phyloP scores from a whole-genome alignment of 1,140 invertebrate species.

The Penaeus vannamei region DNA sequence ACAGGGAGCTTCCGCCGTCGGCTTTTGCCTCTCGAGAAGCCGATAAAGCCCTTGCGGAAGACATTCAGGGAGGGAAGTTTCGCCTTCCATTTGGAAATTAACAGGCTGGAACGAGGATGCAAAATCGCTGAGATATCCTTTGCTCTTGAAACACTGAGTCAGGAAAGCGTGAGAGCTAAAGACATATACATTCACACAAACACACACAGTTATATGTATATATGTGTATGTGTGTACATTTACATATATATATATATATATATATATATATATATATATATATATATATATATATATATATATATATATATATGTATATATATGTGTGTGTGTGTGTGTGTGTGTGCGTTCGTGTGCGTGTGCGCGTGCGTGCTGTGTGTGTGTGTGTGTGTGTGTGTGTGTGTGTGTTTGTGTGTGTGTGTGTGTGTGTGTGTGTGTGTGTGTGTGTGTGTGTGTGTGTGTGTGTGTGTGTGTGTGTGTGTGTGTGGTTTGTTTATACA shows the following conservation, averaged over 20 bases:
- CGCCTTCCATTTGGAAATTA: too few relatives aligned
- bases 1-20: too few relatives aligned
- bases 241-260: constrained; percentile 18
- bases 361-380: not conserved
- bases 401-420: not conserved
- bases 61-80: too few relatives aligned
- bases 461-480: not conserved
- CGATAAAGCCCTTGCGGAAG: too few relatives aligned
- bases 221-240: not conserved
- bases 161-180: not conserved
- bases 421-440: not conserved
- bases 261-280: too few relatives aligned
- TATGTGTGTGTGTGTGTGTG: not conserved
- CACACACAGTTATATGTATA: not conserved
- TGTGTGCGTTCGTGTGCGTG: not conserved
- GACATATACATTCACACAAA: not conserved
- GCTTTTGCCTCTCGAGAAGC: too few relatives aligned
- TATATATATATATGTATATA: not conserved
- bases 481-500: not conserved
- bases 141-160: too few relatives aligned
- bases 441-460: not conserved
- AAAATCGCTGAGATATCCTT: too few relatives aligned
- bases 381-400: not conserved
- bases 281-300: too few relatives aligned
- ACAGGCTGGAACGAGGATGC: too few relatives aligned